Evolutionary conservation across 2,797 vertebrate species (phyloP).

Genomic region (Decapterus maruadsi): DNA sequence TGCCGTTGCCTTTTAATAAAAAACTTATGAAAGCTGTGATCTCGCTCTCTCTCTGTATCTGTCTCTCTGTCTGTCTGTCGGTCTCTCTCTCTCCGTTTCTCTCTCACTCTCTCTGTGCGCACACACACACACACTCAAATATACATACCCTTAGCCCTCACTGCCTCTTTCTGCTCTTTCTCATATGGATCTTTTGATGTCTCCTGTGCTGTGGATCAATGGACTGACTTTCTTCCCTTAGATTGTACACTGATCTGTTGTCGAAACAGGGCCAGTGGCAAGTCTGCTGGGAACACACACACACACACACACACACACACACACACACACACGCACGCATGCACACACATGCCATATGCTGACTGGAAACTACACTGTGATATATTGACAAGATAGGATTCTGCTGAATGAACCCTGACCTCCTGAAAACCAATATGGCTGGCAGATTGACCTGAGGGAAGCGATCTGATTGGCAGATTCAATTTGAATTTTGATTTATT

Average conservation of each 20-base stretch:
- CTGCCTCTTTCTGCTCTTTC: constrained; percentile 54
- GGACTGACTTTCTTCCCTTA: constrained; percentile 67
- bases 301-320: neutral
- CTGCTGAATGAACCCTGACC: constrained; percentile 73
- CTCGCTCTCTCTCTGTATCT: neutral
- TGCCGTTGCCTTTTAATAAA: constrained; percentile 9
- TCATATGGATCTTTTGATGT: constrained; percentile 77
- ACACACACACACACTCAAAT: constrained; percentile 24
- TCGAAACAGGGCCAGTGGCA: constrained; percentile 66
- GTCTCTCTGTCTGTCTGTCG: constrained; percentile 15
- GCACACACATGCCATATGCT: constrained; percentile 52
- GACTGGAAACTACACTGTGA: constrained; percentile 62
- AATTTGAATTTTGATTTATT: constrained; percentile 71
- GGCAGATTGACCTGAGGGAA: constrained; percentile 69
- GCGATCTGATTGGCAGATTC: constrained; percentile 67
- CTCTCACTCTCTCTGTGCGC: constrained; percentile 28
- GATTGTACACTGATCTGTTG: constrained; percentile 68
- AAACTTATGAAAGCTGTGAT: constrained; percentile 45
- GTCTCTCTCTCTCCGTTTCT: constrained; percentile 10
- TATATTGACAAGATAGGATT: constrained; percentile 71
- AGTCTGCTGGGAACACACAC: constrained; percentile 60
- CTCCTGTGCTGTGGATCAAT: constrained; percentile 71
- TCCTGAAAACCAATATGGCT: constrained; percentile 74
- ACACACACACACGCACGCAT: constrained; percentile 8
- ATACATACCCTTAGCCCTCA: constrained; percentile 24